phyloP scores from a whole-genome alignment of 30 jellyfish, hydroid and myxozoan genomes.

The Turritopsis rubra region DNA sequence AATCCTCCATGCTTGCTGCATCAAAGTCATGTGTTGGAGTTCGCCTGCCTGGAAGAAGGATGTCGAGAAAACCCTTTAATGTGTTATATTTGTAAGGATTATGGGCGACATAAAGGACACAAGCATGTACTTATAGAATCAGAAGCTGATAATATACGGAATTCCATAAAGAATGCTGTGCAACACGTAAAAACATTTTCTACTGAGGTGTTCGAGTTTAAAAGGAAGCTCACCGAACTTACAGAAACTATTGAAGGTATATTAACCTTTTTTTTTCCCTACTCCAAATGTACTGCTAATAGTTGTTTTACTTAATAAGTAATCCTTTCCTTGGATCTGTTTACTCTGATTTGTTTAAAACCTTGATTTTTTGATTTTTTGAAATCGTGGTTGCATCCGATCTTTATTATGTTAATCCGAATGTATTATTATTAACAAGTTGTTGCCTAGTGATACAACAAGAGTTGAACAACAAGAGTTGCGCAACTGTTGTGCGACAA shows the following conservation, averaged over 20 bases:
- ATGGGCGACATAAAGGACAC: conserved; percentile 94
- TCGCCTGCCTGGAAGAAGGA: conserved; percentile 86
- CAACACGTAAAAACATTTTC: conserved; percentile 83
- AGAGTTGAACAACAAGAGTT: too few relatives aligned
- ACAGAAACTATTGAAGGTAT: conserved; percentile 88
- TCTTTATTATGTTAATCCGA: too few relatives aligned
- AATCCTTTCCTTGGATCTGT: not conserved
- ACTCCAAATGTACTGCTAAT: too few relatives aligned
- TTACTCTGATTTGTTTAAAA: too few relatives aligned
- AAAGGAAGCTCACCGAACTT: conserved; percentile 54
- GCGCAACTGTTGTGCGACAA: too few relatives aligned
- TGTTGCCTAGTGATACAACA: too few relatives aligned
- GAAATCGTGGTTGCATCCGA: too few relatives aligned
- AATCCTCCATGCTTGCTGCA: conserved; percentile 92
- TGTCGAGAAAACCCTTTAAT: conserved; percentile 76
- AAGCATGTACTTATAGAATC: conserved; percentile 76
- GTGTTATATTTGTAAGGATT: conserved; percentile 95
- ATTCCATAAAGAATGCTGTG: conserved; percentile 69
- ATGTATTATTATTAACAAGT: too few relatives aligned
- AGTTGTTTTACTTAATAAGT: not conserved
- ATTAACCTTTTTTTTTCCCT: too few relatives aligned
- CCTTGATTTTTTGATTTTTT: too few relatives aligned
- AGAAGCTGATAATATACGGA: conserved; percentile 84
- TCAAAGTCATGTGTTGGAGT: conserved; percentile 80
- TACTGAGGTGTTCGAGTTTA: conserved; percentile 71